Percentiles rank a stretch among this genome's conserved stretches.
Evolutionary conservation across 2,888 invertebrate species (phyloP).

Genomic region (Drosophila emarginata): DNA sequence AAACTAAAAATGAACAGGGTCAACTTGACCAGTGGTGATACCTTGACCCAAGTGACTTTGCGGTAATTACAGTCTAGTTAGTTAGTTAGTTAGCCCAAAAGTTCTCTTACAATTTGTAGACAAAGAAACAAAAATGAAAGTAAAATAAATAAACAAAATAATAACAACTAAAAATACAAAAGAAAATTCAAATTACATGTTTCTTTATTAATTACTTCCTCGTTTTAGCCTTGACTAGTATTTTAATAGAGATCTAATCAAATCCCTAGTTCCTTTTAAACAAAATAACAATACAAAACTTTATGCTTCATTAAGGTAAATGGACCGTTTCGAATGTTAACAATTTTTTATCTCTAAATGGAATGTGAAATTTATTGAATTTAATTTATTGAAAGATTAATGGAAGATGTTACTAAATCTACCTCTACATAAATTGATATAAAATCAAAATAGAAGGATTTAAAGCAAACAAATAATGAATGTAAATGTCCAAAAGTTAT

Average conservation of each 20-base stretch:
- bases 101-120: conserved; percentile 28
- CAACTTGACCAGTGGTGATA: conserved; percentile 12
- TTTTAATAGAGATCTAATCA: neutral
- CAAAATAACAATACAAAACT: neutral
- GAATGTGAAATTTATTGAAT: neutral
- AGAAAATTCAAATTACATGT: neutral
- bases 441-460: too few species aligned
- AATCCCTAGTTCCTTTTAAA: neutral
- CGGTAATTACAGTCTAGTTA: neutral
- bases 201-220: conserved; percentile 48
- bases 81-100: neutral
- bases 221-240: conserved; percentile 20
- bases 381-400: neutral
- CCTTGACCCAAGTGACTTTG: conserved; percentile 16
- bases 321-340: neutral
- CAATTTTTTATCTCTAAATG: neutral
- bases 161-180: conserved; percentile 12
- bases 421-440: neutral
- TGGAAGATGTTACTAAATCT: neutral
- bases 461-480: neutral
- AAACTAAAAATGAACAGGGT: conserved; percentile 39
- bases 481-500: neutral
- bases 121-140: conserved; percentile 2
- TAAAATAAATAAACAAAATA: conserved; percentile 19
- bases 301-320: conserved; percentile 3